Base-by-base conservation (phyloP, 2,797 vertebrate genomes). In the Chaetodon trifasciatus region DNA sequence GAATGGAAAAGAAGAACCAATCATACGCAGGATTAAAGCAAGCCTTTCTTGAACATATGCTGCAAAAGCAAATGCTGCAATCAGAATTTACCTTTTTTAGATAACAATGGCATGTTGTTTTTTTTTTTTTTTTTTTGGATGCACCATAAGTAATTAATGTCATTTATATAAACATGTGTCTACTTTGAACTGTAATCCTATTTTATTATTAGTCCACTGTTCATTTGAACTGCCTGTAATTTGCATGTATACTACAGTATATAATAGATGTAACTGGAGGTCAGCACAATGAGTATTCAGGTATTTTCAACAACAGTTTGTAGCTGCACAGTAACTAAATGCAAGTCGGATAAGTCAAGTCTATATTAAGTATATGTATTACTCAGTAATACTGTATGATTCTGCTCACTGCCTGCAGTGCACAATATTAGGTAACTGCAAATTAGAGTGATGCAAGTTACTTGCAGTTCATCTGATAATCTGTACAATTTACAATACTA, bases 401-500 rank as follows among this genome's bases (percentile, higher is more conserved):
- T 82, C 82, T 90, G 85, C 81, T 89, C 90, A 93, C 91, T 92
- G 90, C 91, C 94, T 81, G 91, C 92, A 94, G 90, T 92, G 90
- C 85, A 93, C 77, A 88, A 84, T 75, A 79, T 86, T 70, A 75
- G 24, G 68, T 74, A 93, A 92, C 85, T 89, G 85, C 85, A 89
- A 76, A 74, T 80, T 69, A 64, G 32, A 84, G 71, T 82, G 69
- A 84, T 74, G 81, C 83, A 88, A 84, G 76, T 90, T 84, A 86
- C 74, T 89, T 87, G 86, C 79, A 83, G 75, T 85, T 84, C 17
- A 80, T 81, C 39, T 85, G 70, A 75, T 86, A 74, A 83, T 86
- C 83, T 87, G 57, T 89, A 92, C 83, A 89, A 89, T 90, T 90
- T 90, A 93, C 83, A 92, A 86, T 78, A 75, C 76, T 63, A 76